Evolutionary conservation across 2,888 invertebrate species (phyloP), one percentile per base, ranked within the genome.

Genomic region (Cataglyphis rosenhaueri): DNA sequence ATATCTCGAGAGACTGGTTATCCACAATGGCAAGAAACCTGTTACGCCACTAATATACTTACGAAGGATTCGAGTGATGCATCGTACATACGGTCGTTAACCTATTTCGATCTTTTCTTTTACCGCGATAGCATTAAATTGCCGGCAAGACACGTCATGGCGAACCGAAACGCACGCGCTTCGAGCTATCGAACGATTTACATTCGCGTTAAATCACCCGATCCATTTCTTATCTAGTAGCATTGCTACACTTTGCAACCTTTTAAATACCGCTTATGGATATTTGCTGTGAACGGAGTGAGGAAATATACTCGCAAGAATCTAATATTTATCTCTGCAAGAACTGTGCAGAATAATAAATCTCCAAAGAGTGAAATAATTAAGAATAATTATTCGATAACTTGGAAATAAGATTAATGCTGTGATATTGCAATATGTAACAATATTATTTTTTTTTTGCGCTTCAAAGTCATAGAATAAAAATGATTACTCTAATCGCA

Each of bases 1-100:
- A 79, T 73, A 79, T 74, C 73, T 12, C 25, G 59, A 25, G 74
- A 71, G 44, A 74, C 74, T 79, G 44, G 59, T 73, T 78, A 57
- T 79, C 32, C 78, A 73, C 75, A 79, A 73, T 79, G n/a, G 32
- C 57, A 81, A 84, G 74, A 88, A 68, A 84, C 70, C 73, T 55
- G 70, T 66, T 32, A 75, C 48, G 25, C 21, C 18, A 62, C 61
- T 32, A 62, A 82, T 76, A 44, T 76, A 74, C 38, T 79, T 59
- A n/a, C n/a, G 12, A 15, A 10, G 79, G 57, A 79, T 61, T 82
- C 55, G 35, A 59, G 32, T 44, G 48, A 66, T 84, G 61, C 66
- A 68, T 81, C 62, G 73, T 48, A 38, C 25, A 6, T 38, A 64
- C 74, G 68, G 61, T 86, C 86, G 74, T 87, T 82, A 85, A 78